Percentiles rank a stretch among this genome's conserved stretches.
These are phyloP conservation scores for Amblyjoppa proteus DNA, from an alignment of 2,888 invertebrate genomes.

Conservation along the genomic window DNA sequence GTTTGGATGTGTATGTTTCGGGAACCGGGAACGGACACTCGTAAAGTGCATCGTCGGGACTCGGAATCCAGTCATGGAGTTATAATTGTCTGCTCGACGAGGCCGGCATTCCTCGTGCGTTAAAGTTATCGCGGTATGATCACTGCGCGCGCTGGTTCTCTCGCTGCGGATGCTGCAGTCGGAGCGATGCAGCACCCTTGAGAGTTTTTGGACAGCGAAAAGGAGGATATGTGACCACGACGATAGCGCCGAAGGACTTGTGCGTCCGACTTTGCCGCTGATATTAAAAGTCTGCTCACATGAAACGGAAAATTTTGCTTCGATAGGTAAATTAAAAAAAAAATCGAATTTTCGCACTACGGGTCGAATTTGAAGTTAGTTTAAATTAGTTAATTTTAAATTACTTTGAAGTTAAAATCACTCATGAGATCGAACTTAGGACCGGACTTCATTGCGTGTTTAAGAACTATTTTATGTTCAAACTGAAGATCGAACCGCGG, in stretches of 20 bases:
- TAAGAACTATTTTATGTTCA: too few relatives aligned
- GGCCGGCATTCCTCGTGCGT: slow-evolving; percentile 76
- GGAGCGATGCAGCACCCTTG: not conserved
- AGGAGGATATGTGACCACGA: slow-evolving; percentile 64
- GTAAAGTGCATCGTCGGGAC: slow-evolving; percentile 65
- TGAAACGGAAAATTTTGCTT: not conserved
- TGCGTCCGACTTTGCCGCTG: slow-evolving; percentile 15
- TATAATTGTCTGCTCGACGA: slow-evolving; percentile 77
- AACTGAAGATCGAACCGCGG: too few relatives aligned
- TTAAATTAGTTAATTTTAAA: too few relatives aligned
- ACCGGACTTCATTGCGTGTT: too few relatives aligned
- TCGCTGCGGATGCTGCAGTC: slow-evolving; percentile 17
- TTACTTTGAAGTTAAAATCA: too few relatives aligned
- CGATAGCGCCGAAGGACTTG: slow-evolving; percentile 65
- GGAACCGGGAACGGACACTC: slow-evolving; percentile 33
- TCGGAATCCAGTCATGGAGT: slow-evolving; percentile 70
- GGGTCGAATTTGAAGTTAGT: too few relatives aligned
- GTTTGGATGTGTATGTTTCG: not conserved
- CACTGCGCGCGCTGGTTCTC: slow-evolving; percentile 62
- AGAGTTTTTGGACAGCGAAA: slow-evolving; percentile 62
- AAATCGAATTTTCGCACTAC: too few relatives aligned
- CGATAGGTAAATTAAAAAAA: too few relatives aligned
- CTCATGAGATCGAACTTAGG: too few relatives aligned
- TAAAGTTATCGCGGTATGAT: slow-evolving; percentile 78
- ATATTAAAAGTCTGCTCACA: not conserved